Percentiles rank a stretch among this genome's conserved stretches.
These are phyloP conservation scores for Brachionus paranguensis DNA, from an alignment of 1,140 invertebrate species.

Conservation along the genomic window DNA sequence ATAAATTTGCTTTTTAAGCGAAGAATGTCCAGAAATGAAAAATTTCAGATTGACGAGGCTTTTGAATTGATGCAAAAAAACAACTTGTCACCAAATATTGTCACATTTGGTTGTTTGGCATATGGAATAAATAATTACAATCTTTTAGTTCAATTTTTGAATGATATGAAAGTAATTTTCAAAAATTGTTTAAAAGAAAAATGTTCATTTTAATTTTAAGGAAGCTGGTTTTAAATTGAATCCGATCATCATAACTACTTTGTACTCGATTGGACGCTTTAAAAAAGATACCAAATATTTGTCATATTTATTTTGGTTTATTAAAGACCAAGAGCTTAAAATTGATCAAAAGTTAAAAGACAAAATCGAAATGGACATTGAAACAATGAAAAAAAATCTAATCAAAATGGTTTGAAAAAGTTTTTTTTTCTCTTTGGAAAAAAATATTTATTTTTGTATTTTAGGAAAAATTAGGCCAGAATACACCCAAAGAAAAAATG, in stretches of 20 bases:
- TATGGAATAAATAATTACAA: background rate
- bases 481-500: background rate
- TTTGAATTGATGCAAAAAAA: conserved; percentile 28
- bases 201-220: background rate
- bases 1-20: conserved; percentile 18
- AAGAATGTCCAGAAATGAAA: background rate
- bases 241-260: background rate
- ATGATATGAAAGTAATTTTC: conserved; percentile 6
- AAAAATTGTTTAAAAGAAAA: background rate
- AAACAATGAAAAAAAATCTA: background rate
- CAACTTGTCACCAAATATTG: conserved; percentile 14
- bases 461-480: background rate
- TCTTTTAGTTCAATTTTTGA: conserved; percentile 22
- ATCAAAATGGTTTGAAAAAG: background rate
- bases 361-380: conserved; percentile 5
- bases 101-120: conserved; percentile 26
- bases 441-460: background rate
- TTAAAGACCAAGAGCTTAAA: background rate
- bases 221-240: background rate
- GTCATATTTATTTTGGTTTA: conserved; percentile 13
- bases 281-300: background rate
- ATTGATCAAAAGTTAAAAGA: conserved; percentile 1
- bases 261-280: background rate
- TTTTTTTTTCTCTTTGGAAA: no score
- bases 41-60: background rate